These are phyloP conservation scores for Patella ulyssiponensis DNA, from an alignment of 2,888 invertebrate genomes.

Conservation along the genomic window DNA sequence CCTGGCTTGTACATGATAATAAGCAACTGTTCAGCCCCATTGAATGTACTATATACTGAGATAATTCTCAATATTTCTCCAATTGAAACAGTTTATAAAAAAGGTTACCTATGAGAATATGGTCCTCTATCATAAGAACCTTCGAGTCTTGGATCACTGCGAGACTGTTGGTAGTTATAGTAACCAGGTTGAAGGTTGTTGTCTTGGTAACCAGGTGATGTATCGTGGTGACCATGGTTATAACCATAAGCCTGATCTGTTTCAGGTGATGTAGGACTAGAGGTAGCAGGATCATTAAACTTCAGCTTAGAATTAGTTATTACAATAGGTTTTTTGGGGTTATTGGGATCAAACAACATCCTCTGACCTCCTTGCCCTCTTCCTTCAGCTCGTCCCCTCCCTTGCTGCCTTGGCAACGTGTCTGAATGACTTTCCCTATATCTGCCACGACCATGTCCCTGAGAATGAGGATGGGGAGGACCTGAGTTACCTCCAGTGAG, in stretches of 20 bases:
- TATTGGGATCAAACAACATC: constrained; percentile 65
- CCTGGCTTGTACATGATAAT: too few relatives aligned
- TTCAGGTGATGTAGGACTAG: background rate
- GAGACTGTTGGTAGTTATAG: constrained; percentile 18
- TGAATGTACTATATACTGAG: too few relatives aligned
- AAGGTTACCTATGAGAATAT: background rate
- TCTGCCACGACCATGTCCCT: constrained; percentile 19
- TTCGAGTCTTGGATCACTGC: constrained; percentile 17
- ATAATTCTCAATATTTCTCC: too few relatives aligned
- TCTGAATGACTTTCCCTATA: constrained; percentile 23
- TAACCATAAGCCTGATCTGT: background rate
- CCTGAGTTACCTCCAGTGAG: constrained; percentile 21
- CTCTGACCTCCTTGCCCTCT: constrained; percentile 43
- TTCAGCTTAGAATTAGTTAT: constrained; percentile 45
- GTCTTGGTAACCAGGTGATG: constrained; percentile 14
- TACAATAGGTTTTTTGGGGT: constrained; percentile 63
- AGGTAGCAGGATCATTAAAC: constrained; percentile 46
- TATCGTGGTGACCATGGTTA: background rate
- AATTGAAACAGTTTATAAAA: too few relatives aligned
- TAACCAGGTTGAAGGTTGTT: constrained; percentile 20
- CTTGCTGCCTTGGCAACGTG: constrained; percentile 28
- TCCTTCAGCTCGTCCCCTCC: constrained; percentile 26
- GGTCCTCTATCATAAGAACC: constrained; percentile 27
- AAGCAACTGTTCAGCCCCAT: too few relatives aligned
- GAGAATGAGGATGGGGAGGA: constrained; percentile 4